Evolutionary conservation across 1,140 invertebrate genomes (phyloP), one percentile per base, ranked within the genome.

Genomic region (Capitella teleta): DNA sequence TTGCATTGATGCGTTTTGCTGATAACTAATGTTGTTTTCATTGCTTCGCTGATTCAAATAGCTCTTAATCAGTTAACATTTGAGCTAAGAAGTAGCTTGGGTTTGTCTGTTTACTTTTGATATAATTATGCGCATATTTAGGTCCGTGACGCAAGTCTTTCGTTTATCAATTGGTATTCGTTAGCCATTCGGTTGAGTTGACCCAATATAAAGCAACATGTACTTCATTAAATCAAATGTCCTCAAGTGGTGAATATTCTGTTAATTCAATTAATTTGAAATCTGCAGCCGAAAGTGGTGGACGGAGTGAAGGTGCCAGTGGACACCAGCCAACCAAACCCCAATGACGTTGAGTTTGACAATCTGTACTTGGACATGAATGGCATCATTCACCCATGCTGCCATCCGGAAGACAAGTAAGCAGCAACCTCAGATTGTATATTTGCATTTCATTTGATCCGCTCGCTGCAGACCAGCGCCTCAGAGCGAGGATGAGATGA

Each of bases 331-430:
- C 72, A 86, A 58, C 84, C 89, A 26, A 98, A 98, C 80, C 93
- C 93, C 21, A 98, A 98, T 82, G 88, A 71, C 42, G 47, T 67
- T 24, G 71, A 74, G 54, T 99, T 99, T 80, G 96, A 99, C 72
- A 99, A 98, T 76, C 76, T 99, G 1, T 98, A 98, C 67, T 74
- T 98, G 56, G 94, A 98, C 62, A 98, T 99, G 95, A 99, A 99
- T 75, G 96, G 95, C 3, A 99, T 99, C 56, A 98, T 99, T 62
- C 95, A 99, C 80, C 95, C 95, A 18, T 99, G 95, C 68, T 97
- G 92, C 36, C 96, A 99, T 82, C 96, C 96, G n/a, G 96, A 99
- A 72, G 89, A 98, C 66, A 89, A 83, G 81, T 82, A 72, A 6
- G 42, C 28, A 26, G 21, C 21, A 5, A 37, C 36, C 21, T 18